Conservation (phyloP, 2,113 vertebrate species). For the Mus spicilegus region DNA sequence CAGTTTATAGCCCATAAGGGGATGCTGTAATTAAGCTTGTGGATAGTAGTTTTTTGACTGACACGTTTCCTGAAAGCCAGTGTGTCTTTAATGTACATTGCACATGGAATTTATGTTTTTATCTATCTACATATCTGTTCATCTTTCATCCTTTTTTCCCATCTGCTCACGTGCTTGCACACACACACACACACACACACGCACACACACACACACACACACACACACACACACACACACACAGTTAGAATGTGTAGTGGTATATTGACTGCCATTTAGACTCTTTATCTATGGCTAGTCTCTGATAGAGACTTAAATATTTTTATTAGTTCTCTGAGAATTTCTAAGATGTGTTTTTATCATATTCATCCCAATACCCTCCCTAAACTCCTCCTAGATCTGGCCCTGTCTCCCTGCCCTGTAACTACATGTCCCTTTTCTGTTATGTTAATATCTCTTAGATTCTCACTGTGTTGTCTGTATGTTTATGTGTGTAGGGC, state of each 20-base stretch:
- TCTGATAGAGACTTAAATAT: neutral
- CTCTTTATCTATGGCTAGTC: conserved; percentile 7
- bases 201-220: neutral
- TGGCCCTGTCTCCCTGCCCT: neutral
- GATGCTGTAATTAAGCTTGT: conserved; percentile 56
- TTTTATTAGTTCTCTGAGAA: neutral
- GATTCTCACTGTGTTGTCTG: neutral
- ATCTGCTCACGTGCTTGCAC: neutral
- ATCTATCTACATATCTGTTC: neutral
- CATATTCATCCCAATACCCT: neutral
- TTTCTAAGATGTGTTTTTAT: neutral
- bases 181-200: neutral
- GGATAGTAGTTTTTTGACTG: neutral
- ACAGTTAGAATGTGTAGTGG: neutral
- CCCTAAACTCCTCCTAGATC: neutral
- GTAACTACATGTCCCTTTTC: neutral
- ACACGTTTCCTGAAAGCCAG: conserved; percentile 32
- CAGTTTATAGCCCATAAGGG: conserved; percentile 45
- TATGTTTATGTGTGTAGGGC: neutral
- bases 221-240: neutral
- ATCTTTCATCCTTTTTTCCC: neutral
- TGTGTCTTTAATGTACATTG: neutral
- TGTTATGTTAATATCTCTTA: no score
- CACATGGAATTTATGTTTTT: neutral
- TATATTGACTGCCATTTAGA: neutral